Evolutionary conservation across 2,888 invertebrate genomes (phyloP), one percentile per base, ranked within the genome.

Genomic region (Polietes domitor): DNA sequence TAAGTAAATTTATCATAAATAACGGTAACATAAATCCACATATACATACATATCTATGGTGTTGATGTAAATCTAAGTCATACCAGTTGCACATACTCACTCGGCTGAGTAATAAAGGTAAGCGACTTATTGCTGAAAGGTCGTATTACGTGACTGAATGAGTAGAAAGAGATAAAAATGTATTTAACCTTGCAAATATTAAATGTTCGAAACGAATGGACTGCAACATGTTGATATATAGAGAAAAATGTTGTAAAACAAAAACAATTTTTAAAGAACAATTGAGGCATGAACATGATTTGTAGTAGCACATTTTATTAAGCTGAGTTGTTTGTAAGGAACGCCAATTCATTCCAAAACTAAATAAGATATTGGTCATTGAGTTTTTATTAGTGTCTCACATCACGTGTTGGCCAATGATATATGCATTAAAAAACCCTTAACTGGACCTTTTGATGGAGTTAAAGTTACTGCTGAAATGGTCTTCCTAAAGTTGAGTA

Each of bases 101-200:
- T 12, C 5, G 3, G 7, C 37, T 12, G 37, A 3, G 55, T 55
- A 71, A 6, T 37, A 71, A 71, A 72, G 72, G 72, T 72, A 72
- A 72, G 41, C 72, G 4, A 15, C 55, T 37, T 72, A 37, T 72
- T 24, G n/a, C 12, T 21, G 26, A 72, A 41, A 55, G 72, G 72
- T 24, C 72, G 41, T 55, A 19, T 63, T 63, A 9, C 6, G 37
- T 7, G 37, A 3, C 12, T 37, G 7, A 37, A 32, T 50, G 17
- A 4, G 19, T 7, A 12, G 12, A 26, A 6, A 43, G 15, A 47
- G 21, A 47, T 68, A 2, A 24, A 43, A 43, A 43, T 24, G 43
- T 15, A 68, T 24, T 26, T 68, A 6, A 19, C 68, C 47, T 47
- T 68, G 68, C 12, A 53, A 53, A 19, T 1, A 4, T 0, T 21